Base-by-base conservation (phyloP, 1,140 invertebrate genomes). In the Hylyphantes graminicola region DNA sequence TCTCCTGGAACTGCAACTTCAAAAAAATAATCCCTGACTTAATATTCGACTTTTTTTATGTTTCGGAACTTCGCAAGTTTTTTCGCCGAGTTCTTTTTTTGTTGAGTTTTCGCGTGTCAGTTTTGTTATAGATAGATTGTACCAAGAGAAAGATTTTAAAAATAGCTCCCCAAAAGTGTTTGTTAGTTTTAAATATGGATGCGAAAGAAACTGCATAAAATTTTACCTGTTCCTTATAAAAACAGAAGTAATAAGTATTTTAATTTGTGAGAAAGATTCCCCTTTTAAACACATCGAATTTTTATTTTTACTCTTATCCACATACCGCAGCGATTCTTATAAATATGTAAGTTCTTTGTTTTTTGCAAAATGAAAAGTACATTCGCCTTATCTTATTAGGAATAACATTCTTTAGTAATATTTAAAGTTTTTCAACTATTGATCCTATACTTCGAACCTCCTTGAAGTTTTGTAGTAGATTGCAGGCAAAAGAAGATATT, bases 111-210 rank as follows among this genome's bases (percentile, higher is more conserved):
- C 13, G 51, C 50, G n/a, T 51, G 68, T 70, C 50, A 51, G 50
- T 19, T 48, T 70, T 53, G 54, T 70, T 70, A 70, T 70, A 53
- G 68, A 11, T 9, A 70, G 68, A 70, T 70, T 70, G 54, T 53
- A 70, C 2, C 54, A 51, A 53, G 68, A 17, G 50, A 70, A 70
- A 70, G 48, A 70, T 51, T 70, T 70, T 70, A 17, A 70, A 70
- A 70, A 70, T 70, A 70, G 68, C 68, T 21, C 63, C 63, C 15
- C 51, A 51, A 70, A n/a, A 70, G 68, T 70, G 68, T 70, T 70
- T 70, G 68, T 70, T 70, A 51, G 68, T 70, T 70, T 70, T 70
- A 19, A 48, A 67, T 48, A 48, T 67, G 21, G 68, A 51, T 53
- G 65, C 11, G 50, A 53, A 11, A 51, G 68, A 70, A 70, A 70